Evolutionary conservation across 2,797 vertebrate species (phyloP), one percentile per base, ranked within the genome.

Genomic region (Enteromius anoplus): DNA sequence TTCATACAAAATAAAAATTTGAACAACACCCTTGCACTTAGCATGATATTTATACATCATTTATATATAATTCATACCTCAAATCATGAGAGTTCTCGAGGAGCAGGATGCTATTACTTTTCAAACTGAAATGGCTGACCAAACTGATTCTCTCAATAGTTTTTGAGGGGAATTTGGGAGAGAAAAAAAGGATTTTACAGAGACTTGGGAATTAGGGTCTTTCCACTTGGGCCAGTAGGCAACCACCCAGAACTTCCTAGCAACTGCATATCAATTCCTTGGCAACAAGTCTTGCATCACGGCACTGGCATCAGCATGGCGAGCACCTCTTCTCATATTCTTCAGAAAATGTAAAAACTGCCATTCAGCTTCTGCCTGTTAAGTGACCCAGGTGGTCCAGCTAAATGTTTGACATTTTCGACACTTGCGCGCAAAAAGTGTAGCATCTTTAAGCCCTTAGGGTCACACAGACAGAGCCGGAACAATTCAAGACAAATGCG

Each of bases 221-320:
- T 60, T 75, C 53, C 34, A 75, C 72, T 75, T 40, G n/a, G 51
- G 34, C 21, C 51, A 17, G 51, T 15, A 40, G 51, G 51, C 51
- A 75, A 58, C 21, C 72, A 60, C n/a, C 53, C 73, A 60, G 14
- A 42, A 26, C 53, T 26, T 60, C 14, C 34, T 42, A 75, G 73
- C 53, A 60, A 75, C 73, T 40, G 73, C 32, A 75, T 60, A 42
- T 7, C 66, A 71, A 71, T 45, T 23, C 53, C 66, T 42, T 71
- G 19, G 66, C 23, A 60, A 23, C 60, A 15, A 45, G 17, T 40
- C 19, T 19, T 37, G 64, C 26, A 49, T 4, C 53, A 45, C 21
- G 37, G 49, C 47, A 55, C 64, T 10, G 32, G 71, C 71, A 73
- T 73, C 49, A 34, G 49, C 32, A n/a, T 75, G 71, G 32, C 49